Evolutionary conservation across 2,113 vertebrate species (phyloP), one percentile per base, ranked within the genome.

Genomic region (Nansenia antarctica): DNA sequence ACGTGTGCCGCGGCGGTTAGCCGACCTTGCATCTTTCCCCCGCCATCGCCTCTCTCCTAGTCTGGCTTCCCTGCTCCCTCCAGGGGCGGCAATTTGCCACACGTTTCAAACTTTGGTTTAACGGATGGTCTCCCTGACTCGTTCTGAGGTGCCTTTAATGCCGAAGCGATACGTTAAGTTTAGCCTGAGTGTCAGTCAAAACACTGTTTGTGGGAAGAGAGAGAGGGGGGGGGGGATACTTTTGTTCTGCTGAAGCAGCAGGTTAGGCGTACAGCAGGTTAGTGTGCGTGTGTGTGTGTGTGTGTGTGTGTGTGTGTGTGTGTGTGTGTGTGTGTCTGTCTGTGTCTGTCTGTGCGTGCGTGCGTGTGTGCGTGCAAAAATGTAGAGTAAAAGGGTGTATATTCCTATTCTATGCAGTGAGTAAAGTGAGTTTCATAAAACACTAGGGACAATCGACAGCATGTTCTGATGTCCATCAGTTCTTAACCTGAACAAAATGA

Each of bases 111-210:
- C 45, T n/a, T 2, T 5, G 45, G 18, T 20, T 49, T 49, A 49
- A 49, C 45, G 18, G 4, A 49, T 49, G 45, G 45, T n/a, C 20
- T n/a, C 45, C n/a, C 20, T 49, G 45, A 49, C 45, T 49, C 45
- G 20, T 14, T 49, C 20, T 49, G 45, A 49, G 5, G 18, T 49
- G 45, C 20, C 18, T 49, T 47, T 47, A 47, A 47, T n/a, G 18
- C 12, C 0, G 4, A 1, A 47, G n/a, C 18, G 3, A 47, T 49
- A 22, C 20, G 59, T 62, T 15, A 3, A 14, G 11, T 55, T 72
- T 47, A 55, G 59, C 37, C 20, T 2, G 5, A 52, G 67, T 37
- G 39, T 76, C 54, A 62, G 27, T 75, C 69, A 79, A 22, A 29
- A n/a, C n/a, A n/a, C 5, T 11, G 24, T 26, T 24, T 24, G 52